phyloP scores from a whole-genome alignment of 2,888 invertebrate species.

The Coenonympha arcania region DNA sequence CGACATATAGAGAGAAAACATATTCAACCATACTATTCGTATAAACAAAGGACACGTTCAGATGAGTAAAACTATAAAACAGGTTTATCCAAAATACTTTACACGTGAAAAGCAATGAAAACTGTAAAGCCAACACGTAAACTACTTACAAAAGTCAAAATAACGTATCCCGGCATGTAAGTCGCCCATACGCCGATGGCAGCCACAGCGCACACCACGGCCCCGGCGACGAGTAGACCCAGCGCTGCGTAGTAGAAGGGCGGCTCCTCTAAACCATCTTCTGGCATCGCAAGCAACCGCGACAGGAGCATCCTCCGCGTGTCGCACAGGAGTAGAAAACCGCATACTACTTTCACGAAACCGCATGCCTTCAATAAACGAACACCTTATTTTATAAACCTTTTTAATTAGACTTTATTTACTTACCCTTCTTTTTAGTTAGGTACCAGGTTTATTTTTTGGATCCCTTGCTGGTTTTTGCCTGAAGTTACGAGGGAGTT shows the following conservation, averaged over 20 bases:
- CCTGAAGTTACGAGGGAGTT: too few relatives aligned
- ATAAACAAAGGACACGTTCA: too few relatives aligned
- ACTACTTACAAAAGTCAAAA: slow-evolving; percentile 41
- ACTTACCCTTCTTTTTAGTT: too few relatives aligned
- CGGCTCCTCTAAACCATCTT: slow-evolving; percentile 78
- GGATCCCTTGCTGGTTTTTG: too few relatives aligned
- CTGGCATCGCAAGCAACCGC: slow-evolving; percentile 77
- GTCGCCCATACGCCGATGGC: slow-evolving; percentile 88
- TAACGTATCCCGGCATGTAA: slow-evolving; percentile 81
- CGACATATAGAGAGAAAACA: too few relatives aligned
- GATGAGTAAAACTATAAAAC: too few relatives aligned
- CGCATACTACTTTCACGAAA: slow-evolving; percentile 79
- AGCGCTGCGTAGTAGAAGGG: slow-evolving; percentile 84
- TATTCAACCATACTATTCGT: too few relatives aligned
- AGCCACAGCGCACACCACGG: slow-evolving; percentile 78
- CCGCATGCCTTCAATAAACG: slow-evolving; percentile 71
- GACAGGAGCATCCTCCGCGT: slow-evolving; percentile 81
- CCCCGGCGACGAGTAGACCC: slow-evolving; percentile 79
- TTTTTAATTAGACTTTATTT: background rate
- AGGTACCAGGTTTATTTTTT: too few relatives aligned
- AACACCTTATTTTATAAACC: too few relatives aligned
- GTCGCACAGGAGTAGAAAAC: slow-evolving; percentile 82
- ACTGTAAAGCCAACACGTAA: background rate
- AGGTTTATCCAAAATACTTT: too few relatives aligned
- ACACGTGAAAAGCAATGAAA: too few relatives aligned